A percentile compares a stretch with the other conserved stretches of the same genome.
Evolutionary conservation across 2,113 vertebrate species (phyloP).

Genomic region (Neolamprologus sp.): DNA sequence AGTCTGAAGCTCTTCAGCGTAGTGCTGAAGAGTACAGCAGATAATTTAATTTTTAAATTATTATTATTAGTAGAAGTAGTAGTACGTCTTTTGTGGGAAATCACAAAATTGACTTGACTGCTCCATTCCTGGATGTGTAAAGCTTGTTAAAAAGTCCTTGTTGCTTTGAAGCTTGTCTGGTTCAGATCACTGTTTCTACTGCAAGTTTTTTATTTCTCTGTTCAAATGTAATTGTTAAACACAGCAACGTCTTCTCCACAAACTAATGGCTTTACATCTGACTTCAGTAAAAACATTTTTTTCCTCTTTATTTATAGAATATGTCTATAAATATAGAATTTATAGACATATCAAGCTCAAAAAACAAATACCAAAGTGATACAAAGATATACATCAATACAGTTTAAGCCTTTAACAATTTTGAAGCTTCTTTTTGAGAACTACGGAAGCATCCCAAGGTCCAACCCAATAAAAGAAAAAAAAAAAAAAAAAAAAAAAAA

Average conservation of each 20-base stretch:
- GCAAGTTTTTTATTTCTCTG: not conserved
- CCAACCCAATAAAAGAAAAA: not conserved
- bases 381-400: not conserved
- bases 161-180: not conserved
- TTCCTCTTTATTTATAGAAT: not conserved
- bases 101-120: not conserved
- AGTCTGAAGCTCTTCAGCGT: not conserved
- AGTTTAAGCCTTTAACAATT: not conserved
- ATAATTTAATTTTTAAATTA: not conserved
- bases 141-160: not conserved
- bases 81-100: not conserved
- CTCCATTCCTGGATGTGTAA: not conserved
- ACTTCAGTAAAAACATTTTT: not conserved
- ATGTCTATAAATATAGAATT: not conserved
- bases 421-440: not conserved
- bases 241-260: not conserved
- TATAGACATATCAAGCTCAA: not conserved
- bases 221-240: not conserved
- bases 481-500: not conserved
- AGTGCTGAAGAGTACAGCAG: not conserved
- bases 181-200: not conserved
- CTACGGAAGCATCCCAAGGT: not conserved
- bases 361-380: not conserved
- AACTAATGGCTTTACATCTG: not conserved
- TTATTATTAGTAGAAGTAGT: not conserved